These are phyloP conservation scores for Colistium nudipinnis DNA, from an alignment of 2,113 vertebrate genomes.

Conservation along the genomic window DNA sequence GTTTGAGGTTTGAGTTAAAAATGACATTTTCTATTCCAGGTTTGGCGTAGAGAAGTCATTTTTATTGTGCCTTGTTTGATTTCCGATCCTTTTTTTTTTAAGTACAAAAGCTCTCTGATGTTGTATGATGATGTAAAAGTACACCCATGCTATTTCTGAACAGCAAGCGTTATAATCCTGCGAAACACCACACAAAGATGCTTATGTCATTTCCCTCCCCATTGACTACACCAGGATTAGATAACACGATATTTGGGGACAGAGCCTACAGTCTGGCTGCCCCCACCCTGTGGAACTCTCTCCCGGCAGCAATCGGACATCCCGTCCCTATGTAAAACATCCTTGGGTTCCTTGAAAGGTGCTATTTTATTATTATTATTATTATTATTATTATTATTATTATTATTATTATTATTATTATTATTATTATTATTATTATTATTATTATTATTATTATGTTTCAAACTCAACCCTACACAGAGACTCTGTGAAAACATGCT, in stretches of 20 bases:
- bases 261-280: no score
- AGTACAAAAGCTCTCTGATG: constrained; percentile 16
- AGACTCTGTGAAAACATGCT: constrained; percentile 15
- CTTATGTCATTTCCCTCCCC: constrained; percentile 25
- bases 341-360: no score
- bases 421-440: no score
- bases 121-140: neutral
- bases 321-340: no score
- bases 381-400: no score
- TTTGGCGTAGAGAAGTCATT: constrained; percentile 1
- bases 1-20: no score
- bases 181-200: constrained; percentile 14
- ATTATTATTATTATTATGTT: no score
- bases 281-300: no score
- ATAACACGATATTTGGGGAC: constrained; percentile 42
- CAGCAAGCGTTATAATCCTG: constrained; percentile 18
- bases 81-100: neutral
- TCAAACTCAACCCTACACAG: constrained; percentile 22
- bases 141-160: constrained; percentile 6
- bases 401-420: no score
- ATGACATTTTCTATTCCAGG: constrained; percentile 3
- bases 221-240: constrained; percentile 27
- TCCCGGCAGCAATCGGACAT: no score
- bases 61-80: constrained; percentile 2
- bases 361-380: no score